Conservation (phyloP, 2,797 vertebrate species). For the Trachops cirrhosus region DNA sequence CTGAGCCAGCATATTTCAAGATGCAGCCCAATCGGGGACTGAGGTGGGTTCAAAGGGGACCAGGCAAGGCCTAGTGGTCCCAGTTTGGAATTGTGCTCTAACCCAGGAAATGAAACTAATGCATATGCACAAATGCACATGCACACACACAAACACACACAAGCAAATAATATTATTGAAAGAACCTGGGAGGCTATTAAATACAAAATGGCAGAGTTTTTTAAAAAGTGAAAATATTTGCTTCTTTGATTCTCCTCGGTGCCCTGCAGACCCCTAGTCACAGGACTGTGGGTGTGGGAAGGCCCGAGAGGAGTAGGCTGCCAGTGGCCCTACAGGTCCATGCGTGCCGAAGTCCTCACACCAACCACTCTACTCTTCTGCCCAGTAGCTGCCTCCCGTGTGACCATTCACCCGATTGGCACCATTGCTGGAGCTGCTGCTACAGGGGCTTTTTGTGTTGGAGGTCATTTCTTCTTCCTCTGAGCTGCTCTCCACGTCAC, state of each 20-base stretch:
- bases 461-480: constrained; percentile 88
- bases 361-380: constrained; percentile 77
- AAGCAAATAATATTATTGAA: constrained; percentile 67
- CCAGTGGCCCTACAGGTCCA: constrained; percentile 56
- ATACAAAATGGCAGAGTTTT: constrained; percentile 75
- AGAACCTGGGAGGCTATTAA: constrained; percentile 59
- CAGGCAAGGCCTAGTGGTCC: constrained; percentile 1
- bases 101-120: constrained; percentile 20
- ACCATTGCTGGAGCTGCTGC: constrained; percentile 83
- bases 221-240: constrained; percentile 69
- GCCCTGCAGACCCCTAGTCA: constrained; percentile 36
- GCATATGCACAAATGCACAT: background rate
- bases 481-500: constrained; percentile 97
- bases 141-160: background rate
- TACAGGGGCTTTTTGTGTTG: constrained; percentile 76
- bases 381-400: constrained; percentile 80
- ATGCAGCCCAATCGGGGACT: constrained; percentile 33
- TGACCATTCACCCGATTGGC: constrained; percentile 93
- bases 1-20: constrained; percentile 26
- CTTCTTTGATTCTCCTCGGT: constrained; percentile 63
- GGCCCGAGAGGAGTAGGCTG: background rate
- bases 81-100: constrained; percentile 49
- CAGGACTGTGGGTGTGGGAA: background rate
- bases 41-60: constrained; percentile 34
- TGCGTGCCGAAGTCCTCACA: constrained; percentile 56